Evolutionary conservation across 2,113 vertebrate species (phyloP), one percentile per base, ranked within the genome.

Genomic region (Peromyscus californicus): DNA sequence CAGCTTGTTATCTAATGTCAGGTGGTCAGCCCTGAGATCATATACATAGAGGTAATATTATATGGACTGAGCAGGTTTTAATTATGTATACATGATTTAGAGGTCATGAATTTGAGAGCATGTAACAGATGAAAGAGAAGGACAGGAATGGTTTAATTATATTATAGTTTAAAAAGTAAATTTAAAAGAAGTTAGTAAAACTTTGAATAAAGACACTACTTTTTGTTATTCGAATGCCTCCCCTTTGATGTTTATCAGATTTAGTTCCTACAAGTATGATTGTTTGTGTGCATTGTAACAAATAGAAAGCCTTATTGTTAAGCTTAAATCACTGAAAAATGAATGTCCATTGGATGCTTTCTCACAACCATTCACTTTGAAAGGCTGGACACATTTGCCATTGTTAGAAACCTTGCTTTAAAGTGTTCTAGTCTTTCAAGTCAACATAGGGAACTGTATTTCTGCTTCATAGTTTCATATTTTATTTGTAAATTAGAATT

Each of bases 401-500:
- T 3, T 75, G 63, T 72, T 48, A 36, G 74, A 90, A 95, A 87
- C 80, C 31, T 17, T 80, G 16, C n/a, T 92, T 92, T 92, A 86
- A 79, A 94, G 72, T 92, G n/a, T 83, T 12, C 24, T 65, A 26
- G 1, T 83, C 45, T 93, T 70, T 45, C 15, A 93, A 83, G 63
- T 82, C 83, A 94, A 51, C 39, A 75, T 93, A 90, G 69, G 39
- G 90, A 93, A 88, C 2, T 42, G 4, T 45, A 78, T 69, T 42
- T 39, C 48, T 24, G 7, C 39, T 91, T 69, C 84, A 61, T 75
- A 36, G 33, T 93, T 95, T 93, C 61, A 70, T 90, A 92, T 76
- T 95, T 93, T 87, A 87, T 90, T 91, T 80, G 7, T 69, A 84
- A 92, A 90, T 93, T 42, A 92, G 84, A 90, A 54, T 72, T 80